Conservation (phyloP, 2,888 invertebrate species). For the Zygogramma bicolorata region DNA sequence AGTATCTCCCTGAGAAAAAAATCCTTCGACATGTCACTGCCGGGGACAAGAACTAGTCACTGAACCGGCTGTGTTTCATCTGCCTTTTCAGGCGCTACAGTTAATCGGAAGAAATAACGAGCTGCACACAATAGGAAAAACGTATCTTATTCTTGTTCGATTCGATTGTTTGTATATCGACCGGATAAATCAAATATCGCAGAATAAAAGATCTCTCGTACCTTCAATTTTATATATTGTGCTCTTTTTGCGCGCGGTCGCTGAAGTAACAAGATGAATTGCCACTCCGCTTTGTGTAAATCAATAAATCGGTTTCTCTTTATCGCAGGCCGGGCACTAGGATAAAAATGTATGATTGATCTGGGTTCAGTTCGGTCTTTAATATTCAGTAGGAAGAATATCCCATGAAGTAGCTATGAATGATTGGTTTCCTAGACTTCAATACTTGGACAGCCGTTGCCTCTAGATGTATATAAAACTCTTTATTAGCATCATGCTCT, state of each 20-base stretch:
- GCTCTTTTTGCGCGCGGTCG: constrained; percentile 31
- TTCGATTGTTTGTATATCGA: constrained; percentile 50
- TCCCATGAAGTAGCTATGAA: neutral
- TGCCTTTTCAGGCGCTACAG: constrained; percentile 64
- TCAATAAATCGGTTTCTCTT: constrained; percentile 27
- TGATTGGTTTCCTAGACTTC: neutral
- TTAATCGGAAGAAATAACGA: constrained; percentile 63
- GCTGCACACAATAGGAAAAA: constrained; percentile 56
- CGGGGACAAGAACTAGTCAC: constrained; percentile 60
- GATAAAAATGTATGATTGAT: constrained; percentile 22
- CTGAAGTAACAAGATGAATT: constrained; percentile 33
- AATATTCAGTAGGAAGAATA: constrained; percentile 10
- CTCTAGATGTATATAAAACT: too few species aligned
- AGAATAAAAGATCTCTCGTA: constrained; percentile 37
- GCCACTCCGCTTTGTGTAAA: constrained; percentile 28
- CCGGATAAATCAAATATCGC: constrained; percentile 44
- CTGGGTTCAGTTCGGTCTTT: neutral
- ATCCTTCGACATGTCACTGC: constrained; percentile 27
- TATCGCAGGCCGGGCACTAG: constrained; percentile 13
- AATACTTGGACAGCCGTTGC: neutral
- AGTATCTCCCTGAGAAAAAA: neutral
- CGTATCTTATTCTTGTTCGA: constrained; percentile 51
- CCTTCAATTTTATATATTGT: constrained; percentile 34
- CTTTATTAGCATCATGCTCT: too few species aligned
- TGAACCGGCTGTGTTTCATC: constrained; percentile 59